phyloP scores from a whole-genome alignment of 1,140 invertebrate species.

The Ptiloglossa arizonensis region DNA sequence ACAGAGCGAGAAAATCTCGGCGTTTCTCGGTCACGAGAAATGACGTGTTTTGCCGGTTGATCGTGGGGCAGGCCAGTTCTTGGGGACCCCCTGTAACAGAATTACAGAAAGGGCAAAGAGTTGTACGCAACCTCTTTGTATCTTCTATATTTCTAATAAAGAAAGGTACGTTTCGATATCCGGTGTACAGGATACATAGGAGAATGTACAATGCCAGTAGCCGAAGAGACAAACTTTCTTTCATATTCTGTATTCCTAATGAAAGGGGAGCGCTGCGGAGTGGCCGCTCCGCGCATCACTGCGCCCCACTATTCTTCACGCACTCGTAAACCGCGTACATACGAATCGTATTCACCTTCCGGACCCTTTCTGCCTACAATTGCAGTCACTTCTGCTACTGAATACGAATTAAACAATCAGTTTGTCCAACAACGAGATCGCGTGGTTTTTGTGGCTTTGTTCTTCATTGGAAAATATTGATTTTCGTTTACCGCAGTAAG shows the following conservation, averaged over 20 bases:
- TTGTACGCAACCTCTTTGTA: background rate
- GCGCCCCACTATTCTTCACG: conserved; percentile 74
- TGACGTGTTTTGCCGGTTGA: conserved; percentile 55
- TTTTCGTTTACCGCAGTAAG: background rate
- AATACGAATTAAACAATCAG: background rate
- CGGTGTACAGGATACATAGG: background rate
- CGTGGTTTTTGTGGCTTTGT: background rate
- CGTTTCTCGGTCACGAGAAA: conserved; percentile 31
- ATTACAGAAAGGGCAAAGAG: conserved; percentile 56
- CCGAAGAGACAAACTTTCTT: conserved; percentile 57
- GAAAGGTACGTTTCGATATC: background rate
- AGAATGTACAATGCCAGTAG: conserved; percentile 12
- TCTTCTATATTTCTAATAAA: background rate
- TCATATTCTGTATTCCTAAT: conserved; percentile 74
- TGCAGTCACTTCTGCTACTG: background rate
- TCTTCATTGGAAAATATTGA: background rate
- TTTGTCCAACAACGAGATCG: background rate
- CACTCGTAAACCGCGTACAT: conserved; percentile 63
- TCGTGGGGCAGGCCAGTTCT: conserved; percentile 81
- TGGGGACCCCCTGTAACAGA: conserved; percentile 76
- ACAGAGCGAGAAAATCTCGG: conserved; percentile 1
- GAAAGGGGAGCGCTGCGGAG: conserved; percentile 81
- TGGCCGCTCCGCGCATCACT: conserved; percentile 80
- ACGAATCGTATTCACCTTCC: conserved; percentile 35
- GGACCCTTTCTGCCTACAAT: background rate